Base-by-base conservation (phyloP, 2,888 invertebrate genomes). In the Bibio marci region DNA sequence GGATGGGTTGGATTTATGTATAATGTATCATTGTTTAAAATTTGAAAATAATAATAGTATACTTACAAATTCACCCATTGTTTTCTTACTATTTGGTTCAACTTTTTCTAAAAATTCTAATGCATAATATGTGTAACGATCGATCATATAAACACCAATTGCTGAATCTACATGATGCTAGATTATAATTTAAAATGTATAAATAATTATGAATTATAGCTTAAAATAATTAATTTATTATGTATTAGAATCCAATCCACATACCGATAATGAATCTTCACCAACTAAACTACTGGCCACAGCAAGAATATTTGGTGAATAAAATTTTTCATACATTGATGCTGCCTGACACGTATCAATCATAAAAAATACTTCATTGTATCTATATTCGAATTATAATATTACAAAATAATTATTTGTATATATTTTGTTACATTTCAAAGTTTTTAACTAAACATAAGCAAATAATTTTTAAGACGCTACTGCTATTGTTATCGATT, bases 331-430 rank as follows among this genome's bases (percentile, higher is more conserved):
- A 59, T 92, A 97, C 81, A 99, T 87, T 0, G 97, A 97, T 22
- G 95, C 92, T 5, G 97, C 97, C 63, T 99, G 97, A 50, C 98
- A 99, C 4, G 97, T 98, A 59, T 99, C 98, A 45, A 97, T 91
- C 70, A 99, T 94, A 56, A 95, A 91, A 54, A 99, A 83, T 50
- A 98, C 76, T 62, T 99, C 97, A 66, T 97, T 88, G 58, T 98
- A 99, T 47, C 90, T 88, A 62, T 22, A 6, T 22, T 22, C 22
- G 22, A 22, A 22, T 6, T 22, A 4, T 22, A 6, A 6, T 8
- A 22, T 22, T 22, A 22, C 22, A 22, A 22, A 22, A 22, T 22
- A 22, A 22, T 6, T 22, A 22, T 22, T n/a, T n/a, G n/a, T n/a
- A n/a, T n/a, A n/a, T n/a, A n/a, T n/a, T n/a, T n/a, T n/a, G n/a